Percentiles rank a stretch among this genome's conserved stretches.
Conservation (phyloP, 2,888 invertebrate species). For the Drosophila trichaetosa region DNA sequence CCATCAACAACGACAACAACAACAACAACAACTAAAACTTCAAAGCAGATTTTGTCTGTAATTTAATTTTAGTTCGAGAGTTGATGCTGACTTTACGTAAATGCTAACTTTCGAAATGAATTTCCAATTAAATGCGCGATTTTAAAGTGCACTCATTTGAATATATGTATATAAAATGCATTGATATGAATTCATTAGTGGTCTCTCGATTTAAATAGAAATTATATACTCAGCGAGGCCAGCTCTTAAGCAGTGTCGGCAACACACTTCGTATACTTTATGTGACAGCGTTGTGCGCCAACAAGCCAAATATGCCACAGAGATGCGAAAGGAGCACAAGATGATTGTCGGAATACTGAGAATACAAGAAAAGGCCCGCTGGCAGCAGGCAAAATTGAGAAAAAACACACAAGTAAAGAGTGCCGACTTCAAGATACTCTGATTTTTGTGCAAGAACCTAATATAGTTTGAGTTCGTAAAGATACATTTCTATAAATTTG, state of each 20-base stretch:
- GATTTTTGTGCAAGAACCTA: too few species aligned
- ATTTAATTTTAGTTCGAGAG: slow-evolving; percentile 49
- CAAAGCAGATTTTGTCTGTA: slow-evolving; percentile 62
- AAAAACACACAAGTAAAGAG: neutral
- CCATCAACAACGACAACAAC: slow-evolving; percentile 23
- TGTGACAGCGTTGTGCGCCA: neutral
- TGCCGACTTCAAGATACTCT: neutral
- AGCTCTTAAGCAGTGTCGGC: slow-evolving; percentile 1
- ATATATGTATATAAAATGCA: slow-evolving; percentile 18
- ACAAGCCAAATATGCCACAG: slow-evolving; percentile 50
- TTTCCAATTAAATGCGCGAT: slow-evolving; percentile 11
- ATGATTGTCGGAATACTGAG: slow-evolving; percentile 17
- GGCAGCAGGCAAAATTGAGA: slow-evolving; percentile 42
- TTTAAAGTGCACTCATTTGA: slow-evolving; percentile 8
- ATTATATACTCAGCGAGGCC: slow-evolving; percentile 11
- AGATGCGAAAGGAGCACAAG: slow-evolving; percentile 31
- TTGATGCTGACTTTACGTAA: slow-evolving; percentile 1
- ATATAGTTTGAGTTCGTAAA: neutral
- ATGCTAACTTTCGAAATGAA: slow-evolving; percentile 4
- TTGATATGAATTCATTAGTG: slow-evolving; percentile 26
- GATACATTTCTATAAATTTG: neutral
- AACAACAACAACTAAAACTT: slow-evolving; percentile 36
- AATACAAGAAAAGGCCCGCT: neutral
- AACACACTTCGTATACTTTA: slow-evolving; percentile 28
- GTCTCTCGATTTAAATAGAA: slow-evolving; percentile 28